A percentile compares a stretch with the other conserved stretches of the same genome.
Conservation (phyloP, 2,888 invertebrate species). For the Agelastica alni region DNA sequence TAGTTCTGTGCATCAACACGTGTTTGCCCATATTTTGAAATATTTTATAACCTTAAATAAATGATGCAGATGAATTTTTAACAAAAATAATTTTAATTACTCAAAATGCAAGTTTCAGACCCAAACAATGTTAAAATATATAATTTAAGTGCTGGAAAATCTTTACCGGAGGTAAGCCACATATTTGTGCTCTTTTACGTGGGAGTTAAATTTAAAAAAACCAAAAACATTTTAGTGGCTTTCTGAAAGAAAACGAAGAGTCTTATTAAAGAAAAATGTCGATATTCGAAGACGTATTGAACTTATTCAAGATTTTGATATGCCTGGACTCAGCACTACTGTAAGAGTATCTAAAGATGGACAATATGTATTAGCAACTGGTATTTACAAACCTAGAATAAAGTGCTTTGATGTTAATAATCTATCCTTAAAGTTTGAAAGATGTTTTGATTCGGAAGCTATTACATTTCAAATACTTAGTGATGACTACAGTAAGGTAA, state of each 20-base stretch:
- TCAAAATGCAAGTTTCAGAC: slow-evolving; percentile 85
- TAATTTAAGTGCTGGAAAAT: slow-evolving; percentile 95
- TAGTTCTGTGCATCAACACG: no score
- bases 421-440: slow-evolving; percentile 94
- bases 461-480: slow-evolving; percentile 91
- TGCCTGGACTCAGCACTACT: slow-evolving; percentile 91
- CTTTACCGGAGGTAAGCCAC: slow-evolving; percentile 93
- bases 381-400: slow-evolving; percentile 94
- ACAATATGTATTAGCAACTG: slow-evolving; percentile 89
- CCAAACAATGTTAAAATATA: slow-evolving; percentile 97
- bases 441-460: slow-evolving; percentile 96
- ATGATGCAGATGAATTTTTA: no score
- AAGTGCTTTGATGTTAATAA: slow-evolving; percentile 97
- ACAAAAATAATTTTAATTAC: slow-evolving; percentile 3
- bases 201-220: no score
- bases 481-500: slow-evolving; percentile 94
- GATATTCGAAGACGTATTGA: slow-evolving; percentile 90
- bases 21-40: no score
- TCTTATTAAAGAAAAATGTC: slow-evolving; percentile 83
- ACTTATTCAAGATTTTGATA: slow-evolving; percentile 98
- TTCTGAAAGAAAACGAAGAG: slow-evolving; percentile 79
- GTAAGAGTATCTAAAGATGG: slow-evolving; percentile 88
- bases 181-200: no score
- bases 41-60: no score
- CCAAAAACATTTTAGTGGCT: slow-evolving; percentile 81